Base-by-base conservation (phyloP, 2,888 invertebrate genomes). In the Ormyrus thymus region DNA sequence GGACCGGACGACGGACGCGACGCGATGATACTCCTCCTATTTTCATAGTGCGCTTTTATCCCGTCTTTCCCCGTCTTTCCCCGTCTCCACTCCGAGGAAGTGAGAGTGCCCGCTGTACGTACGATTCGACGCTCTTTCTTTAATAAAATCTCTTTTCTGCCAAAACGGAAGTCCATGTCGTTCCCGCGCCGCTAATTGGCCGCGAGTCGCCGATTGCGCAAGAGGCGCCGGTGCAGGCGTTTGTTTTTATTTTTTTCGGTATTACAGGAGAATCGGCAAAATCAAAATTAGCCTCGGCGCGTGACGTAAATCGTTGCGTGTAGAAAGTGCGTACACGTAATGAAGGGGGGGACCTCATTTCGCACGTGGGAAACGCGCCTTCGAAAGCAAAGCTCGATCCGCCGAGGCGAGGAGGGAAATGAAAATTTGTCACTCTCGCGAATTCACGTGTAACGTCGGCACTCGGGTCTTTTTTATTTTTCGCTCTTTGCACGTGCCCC, bases 391-490 rank as follows among this genome's bases (percentile, higher is more conserved):
- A 43, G 45, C n/a, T 64, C 0, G 9, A 50, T 15, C 13, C 9
- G 10, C 15, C 64, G 6, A 46, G n/a, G 13, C 7, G 8, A 48
- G 48, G 48, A 50, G 8, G 1, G 46, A 46, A 15, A 55, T 6
- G 46, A 48, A 68, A 68, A 58, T 58, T 48, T 10, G 11, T 48
- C 43, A 46, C 5, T 69, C 8, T 43, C 1, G 6, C 10, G 15
- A 43, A 29, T 29, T 29, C 29, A 53, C 29, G 43, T 7, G 13
- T 7, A 15, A 51, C 7, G 11, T 56, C n/a, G 13, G 10, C 9
- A 10, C n/a, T 56, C 56, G n/a, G 11, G 6, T n/a, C n/a, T 56
- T 66, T 43, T 66, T 66, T 66, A 9, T 43, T 48, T 29, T 71
- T 29, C 29, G 29, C 29, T 4, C 29, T 3, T 4, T 29, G 29